Conservation (phyloP, 2,113 vertebrate species). For the Oxyruncus cristatus region DNA sequence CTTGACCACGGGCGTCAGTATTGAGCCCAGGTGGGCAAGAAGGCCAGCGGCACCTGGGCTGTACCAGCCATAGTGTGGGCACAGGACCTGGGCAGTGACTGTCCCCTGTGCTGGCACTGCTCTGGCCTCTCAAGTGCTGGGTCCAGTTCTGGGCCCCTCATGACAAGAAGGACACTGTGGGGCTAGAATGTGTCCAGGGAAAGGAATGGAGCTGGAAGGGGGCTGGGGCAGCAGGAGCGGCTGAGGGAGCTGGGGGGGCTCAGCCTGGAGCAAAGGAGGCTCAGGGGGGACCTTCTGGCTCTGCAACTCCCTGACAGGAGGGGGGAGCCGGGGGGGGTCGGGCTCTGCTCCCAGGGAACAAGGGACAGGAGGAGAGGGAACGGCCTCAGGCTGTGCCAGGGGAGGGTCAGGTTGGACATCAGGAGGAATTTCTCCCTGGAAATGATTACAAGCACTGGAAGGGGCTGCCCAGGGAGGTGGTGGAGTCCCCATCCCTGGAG, state of each 20-base stretch:
- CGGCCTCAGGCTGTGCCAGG: neutral
- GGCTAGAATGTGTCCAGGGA: neutral
- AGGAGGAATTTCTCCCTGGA: neutral
- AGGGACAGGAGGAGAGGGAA: too few relatives aligned
- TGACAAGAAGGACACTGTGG: neutral
- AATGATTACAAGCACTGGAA: accelerated
- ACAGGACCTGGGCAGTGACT: neutral
- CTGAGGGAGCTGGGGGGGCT: neutral
- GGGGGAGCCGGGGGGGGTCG: too few relatives aligned
- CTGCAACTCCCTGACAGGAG: too few relatives aligned
- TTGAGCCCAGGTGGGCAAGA: neutral
- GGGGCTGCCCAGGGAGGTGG: neutral
- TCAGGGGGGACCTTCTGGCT: neutral
- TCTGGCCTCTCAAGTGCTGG: neutral
- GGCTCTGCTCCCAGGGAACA: neutral
- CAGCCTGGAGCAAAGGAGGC: neutral
- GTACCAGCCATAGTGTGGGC: neutral
- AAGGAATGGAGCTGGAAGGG: neutral
- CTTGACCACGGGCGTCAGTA: neutral
- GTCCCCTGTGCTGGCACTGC: neutral
- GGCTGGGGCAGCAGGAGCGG: neutral
- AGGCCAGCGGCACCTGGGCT: neutral
- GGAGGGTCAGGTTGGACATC: neutral
- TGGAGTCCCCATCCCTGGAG: neutral
- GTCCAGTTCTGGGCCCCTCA: neutral